These are phyloP conservation scores for Diaprepes abbreviatus DNA, from an alignment of 2,888 invertebrate species.

Conservation along the genomic window DNA sequence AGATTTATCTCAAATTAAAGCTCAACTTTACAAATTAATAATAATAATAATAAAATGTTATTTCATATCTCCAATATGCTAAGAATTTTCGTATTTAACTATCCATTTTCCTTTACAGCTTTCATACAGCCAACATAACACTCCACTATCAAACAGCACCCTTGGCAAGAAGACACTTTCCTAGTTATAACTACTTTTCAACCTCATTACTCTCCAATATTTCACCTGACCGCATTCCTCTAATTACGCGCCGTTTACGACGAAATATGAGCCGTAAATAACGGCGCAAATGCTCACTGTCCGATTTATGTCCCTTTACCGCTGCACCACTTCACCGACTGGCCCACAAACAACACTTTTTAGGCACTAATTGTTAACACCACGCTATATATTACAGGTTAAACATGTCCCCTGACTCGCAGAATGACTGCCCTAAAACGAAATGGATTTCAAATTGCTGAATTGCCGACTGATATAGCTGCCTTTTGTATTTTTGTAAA, in stretches of 20 bases:
- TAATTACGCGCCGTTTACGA: constrained; percentile 68
- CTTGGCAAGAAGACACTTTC: constrained; percentile 7
- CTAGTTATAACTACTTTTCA: constrained; percentile 52
- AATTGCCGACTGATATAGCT: constrained; percentile 36
- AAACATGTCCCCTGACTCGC: constrained; percentile 47
- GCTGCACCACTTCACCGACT: constrained; percentile 57
- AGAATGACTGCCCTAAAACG: constrained; percentile 42
- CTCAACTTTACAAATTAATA: too few species aligned
- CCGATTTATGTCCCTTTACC: constrained; percentile 62
- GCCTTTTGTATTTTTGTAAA: constrained; percentile 38
- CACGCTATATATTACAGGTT: constrained; percentile 56
- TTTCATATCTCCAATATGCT: too few species aligned
- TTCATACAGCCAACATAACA: too few species aligned
- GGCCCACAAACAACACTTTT: constrained; percentile 59
- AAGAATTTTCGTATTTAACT: too few species aligned
- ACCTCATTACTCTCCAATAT: constrained; percentile 65
- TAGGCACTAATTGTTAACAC: constrained; percentile 59
- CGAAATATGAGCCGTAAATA: constrained; percentile 69
- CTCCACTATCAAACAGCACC: neutral
- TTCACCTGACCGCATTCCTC: constrained; percentile 68
- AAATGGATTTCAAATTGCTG: constrained; percentile 47
- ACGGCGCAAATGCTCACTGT: constrained; percentile 66
- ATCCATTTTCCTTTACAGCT: too few species aligned
- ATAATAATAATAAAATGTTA: too few species aligned
- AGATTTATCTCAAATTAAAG: too few species aligned